Evolutionary conservation across 2,113 vertebrate species (phyloP).

Genomic region (Asarcornis scutulata): DNA sequence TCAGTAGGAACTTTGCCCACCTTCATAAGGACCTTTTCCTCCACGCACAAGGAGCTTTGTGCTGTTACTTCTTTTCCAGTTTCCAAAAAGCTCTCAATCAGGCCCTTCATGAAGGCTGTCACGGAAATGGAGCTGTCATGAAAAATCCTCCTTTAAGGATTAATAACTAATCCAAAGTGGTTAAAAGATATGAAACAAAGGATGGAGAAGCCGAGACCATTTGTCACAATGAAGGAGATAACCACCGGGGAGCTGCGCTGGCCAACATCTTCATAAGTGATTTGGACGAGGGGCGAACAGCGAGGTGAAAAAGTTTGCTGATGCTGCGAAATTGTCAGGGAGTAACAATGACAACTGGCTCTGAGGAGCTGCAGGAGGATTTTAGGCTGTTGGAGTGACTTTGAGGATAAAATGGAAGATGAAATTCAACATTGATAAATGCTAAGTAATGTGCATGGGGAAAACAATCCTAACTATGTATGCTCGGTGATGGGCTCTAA

Average conservation of each 20-base stretch:
- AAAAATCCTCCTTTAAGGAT: background rate
- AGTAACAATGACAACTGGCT: conserved; percentile 9
- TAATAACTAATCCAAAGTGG: background rate
- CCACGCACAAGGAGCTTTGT: background rate
- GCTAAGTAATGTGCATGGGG: background rate
- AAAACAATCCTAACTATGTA: background rate
- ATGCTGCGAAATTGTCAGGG: background rate
- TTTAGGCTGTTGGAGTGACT: conserved; percentile 3
- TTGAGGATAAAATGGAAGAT: conserved; percentile 12
- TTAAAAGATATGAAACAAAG: conserved; percentile 17
- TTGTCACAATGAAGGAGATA: conserved; percentile 12
- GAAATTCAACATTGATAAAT: conserved; percentile 7
- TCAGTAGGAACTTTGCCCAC: background rate
- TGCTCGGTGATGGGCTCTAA: conserved; percentile 14
- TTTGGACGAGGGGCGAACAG: background rate
- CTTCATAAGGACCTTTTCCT: background rate
- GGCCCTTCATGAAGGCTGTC: background rate
- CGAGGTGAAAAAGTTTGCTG: conserved; percentile 19
- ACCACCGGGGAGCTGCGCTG: background rate
- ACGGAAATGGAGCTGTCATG: background rate
- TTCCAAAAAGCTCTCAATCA: background rate
- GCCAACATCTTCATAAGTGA: conserved; percentile 4
- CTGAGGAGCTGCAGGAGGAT: background rate
- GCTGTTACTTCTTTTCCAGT: background rate
- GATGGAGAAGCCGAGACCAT: background rate